phyloP scores from a whole-genome alignment of 2,888 invertebrate genomes.

The Microdon myrmicae region DNA sequence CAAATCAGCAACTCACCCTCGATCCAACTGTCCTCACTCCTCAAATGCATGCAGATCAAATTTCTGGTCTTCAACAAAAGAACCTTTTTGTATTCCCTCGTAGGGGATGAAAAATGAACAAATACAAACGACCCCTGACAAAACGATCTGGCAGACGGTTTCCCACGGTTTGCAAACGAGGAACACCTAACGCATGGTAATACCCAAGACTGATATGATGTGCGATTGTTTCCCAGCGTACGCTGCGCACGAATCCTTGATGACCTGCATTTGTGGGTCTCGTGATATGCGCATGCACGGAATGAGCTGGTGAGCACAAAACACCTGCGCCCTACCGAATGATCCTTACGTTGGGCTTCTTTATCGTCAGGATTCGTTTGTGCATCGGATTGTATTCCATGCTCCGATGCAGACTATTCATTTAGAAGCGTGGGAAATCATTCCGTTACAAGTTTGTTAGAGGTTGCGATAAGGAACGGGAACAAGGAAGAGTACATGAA shows the following conservation, averaged over 20 bases:
- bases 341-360: conserved; percentile 26
- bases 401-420: conserved; percentile 14
- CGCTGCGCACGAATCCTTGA: conserved; percentile 41
- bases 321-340: conserved; percentile 42
- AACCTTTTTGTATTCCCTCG: too few species aligned
- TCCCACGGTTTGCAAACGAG: conserved; percentile 39
- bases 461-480: conserved; percentile 12
- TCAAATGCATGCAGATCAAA: conserved; percentile 44
- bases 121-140: too few species aligned
- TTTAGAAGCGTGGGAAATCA: conserved; percentile 47
- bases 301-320: conserved; percentile 29
- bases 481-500: conserved; percentile 9
- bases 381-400: conserved; percentile 27
- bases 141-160: conserved; percentile 25
- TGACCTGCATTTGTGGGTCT: conserved; percentile 25
- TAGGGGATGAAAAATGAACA: too few species aligned
- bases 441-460: conserved; percentile 50
- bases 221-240: conserved; percentile 19
- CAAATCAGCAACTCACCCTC: conserved; percentile 41
- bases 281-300: conserved; percentile 52
- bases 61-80: conserved; percentile 24
- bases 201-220: conserved; percentile 43
- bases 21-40: conserved; percentile 17
- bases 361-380: conserved; percentile 25
- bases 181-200: conserved; percentile 31